Evolutionary conservation across 1,140 invertebrate genomes (phyloP).

Genomic region (Meloidogyne exigua): DNA sequence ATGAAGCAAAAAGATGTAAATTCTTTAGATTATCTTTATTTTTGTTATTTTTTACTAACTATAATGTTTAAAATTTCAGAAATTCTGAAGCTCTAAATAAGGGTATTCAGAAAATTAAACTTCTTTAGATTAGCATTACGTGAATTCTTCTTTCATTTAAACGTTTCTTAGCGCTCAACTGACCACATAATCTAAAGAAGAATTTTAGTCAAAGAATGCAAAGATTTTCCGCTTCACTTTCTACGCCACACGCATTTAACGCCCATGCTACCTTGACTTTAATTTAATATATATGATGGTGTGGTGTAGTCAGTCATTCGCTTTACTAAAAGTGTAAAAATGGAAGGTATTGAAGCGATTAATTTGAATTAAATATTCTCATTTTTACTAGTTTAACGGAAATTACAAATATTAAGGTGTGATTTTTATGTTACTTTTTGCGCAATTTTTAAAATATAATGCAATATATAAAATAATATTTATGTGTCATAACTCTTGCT

Average conservation of each 20-base stretch:
- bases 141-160: too few species aligned
- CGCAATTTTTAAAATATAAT: too few species aligned
- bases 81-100: too few species aligned
- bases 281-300: neutral
- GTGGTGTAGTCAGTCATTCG: neutral
- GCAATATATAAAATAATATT: too few species aligned
- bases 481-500: too few species aligned
- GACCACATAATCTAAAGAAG: neutral
- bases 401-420: neutral
- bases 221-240: neutral
- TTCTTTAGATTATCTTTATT: too few species aligned
- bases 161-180: neutral
- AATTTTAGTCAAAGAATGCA: neutral
- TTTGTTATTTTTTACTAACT: too few species aligned
- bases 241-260: neutral
- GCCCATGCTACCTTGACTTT: neutral
- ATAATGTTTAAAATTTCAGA: too few species aligned
- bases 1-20: neutral
- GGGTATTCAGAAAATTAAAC: too few species aligned
- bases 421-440: too few species aligned
- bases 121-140: too few species aligned
- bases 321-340: neutral
- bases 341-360: neutral
- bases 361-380: conserved; percentile 2
- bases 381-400: neutral